Conservation (phyloP, 2,888 invertebrate genomes). For the Calliopum simillimum region DNA sequence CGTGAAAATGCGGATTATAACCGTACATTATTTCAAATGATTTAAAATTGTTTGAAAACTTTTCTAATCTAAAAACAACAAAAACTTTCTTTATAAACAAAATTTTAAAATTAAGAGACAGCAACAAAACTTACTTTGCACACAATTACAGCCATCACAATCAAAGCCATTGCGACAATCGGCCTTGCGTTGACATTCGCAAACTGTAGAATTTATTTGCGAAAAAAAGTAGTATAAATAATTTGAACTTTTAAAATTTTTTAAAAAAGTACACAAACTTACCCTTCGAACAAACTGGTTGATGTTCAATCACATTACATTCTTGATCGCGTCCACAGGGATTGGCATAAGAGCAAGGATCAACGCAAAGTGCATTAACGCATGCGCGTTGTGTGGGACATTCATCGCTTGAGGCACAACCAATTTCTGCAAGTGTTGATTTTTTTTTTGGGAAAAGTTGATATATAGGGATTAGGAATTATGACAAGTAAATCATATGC, state of each 20-base stretch:
- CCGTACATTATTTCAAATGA: too few relatives aligned
- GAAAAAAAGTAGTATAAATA: neutral
- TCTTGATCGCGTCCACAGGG: conserved; percentile 82
- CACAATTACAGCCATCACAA: conserved; percentile 80
- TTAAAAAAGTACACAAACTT: conserved; percentile 45
- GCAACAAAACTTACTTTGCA: conserved; percentile 70
- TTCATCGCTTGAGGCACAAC: conserved; percentile 83
- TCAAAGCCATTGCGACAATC: conserved; percentile 74
- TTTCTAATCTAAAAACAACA: too few relatives aligned
- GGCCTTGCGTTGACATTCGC: conserved; percentile 75
- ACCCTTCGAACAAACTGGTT: conserved; percentile 87
- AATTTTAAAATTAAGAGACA: too few relatives aligned
- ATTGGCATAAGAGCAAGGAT: conserved; percentile 81
- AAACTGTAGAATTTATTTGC: conserved; percentile 47
- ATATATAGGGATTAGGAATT: too few relatives aligned
- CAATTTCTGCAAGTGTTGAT: conserved; percentile 77
- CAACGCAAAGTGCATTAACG: conserved; percentile 81
- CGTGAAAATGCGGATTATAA: too few relatives aligned
- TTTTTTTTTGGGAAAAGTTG: conserved; percentile 6
- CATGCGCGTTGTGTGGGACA: conserved; percentile 84
- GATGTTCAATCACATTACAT: conserved; percentile 85
- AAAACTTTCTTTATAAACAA: too few relatives aligned
- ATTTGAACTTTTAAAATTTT: neutral
- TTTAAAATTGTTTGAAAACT: too few relatives aligned
- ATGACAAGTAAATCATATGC: too few relatives aligned